Percentiles rank a stretch among this genome's conserved stretches.
phyloP scores from a whole-genome alignment of 2,888 invertebrate genomes.

The Pycnomerus fuliginosus region DNA sequence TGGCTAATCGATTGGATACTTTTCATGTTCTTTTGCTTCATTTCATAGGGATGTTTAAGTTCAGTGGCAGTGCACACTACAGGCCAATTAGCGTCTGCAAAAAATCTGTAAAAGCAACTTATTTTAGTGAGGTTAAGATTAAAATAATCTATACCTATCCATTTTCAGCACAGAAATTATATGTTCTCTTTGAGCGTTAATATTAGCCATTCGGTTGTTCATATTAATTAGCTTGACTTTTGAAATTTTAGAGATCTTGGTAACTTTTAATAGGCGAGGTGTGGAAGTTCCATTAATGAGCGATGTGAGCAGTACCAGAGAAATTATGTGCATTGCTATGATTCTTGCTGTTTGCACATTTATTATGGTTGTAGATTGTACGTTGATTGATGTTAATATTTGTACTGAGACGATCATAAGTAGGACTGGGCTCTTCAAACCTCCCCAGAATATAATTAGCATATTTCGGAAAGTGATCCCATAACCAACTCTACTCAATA shows the following conservation, averaged over 20 bases:
- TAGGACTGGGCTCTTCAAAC: slow-evolving; percentile 4
- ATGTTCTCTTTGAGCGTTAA: slow-evolving; percentile 55
- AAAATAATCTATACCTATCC: slow-evolving; percentile 51
- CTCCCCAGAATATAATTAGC: slow-evolving; percentile 1
- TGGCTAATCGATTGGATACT: slow-evolving; percentile 47
- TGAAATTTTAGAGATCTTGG: slow-evolving; percentile 57
- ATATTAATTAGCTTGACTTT: slow-evolving; percentile 58
- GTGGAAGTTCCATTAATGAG: slow-evolving; percentile 61
- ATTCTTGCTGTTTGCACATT: background rate
- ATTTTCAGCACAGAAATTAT: slow-evolving; percentile 61
- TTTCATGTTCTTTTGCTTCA: too few species aligned
- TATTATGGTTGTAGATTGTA: background rate
- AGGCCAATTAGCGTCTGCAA: slow-evolving; percentile 57
- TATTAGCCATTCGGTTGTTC: slow-evolving; percentile 58
- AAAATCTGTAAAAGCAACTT: slow-evolving; percentile 57
- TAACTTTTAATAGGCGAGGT: slow-evolving; percentile 54
- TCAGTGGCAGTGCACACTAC: slow-evolving; percentile 40
- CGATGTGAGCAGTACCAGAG: slow-evolving; percentile 59
- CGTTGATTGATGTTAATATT: too few species aligned
- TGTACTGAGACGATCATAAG: too few species aligned
- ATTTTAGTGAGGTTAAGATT: background rate
- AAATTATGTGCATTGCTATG: slow-evolving; percentile 54
- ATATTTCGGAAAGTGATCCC: slow-evolving; percentile 1
- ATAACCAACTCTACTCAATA: slow-evolving; percentile 3
- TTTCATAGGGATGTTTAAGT: too few species aligned